These are phyloP conservation scores for Cantharis flavilabris DNA, from an alignment of 2,888 invertebrate species.

Conservation along the genomic window DNA sequence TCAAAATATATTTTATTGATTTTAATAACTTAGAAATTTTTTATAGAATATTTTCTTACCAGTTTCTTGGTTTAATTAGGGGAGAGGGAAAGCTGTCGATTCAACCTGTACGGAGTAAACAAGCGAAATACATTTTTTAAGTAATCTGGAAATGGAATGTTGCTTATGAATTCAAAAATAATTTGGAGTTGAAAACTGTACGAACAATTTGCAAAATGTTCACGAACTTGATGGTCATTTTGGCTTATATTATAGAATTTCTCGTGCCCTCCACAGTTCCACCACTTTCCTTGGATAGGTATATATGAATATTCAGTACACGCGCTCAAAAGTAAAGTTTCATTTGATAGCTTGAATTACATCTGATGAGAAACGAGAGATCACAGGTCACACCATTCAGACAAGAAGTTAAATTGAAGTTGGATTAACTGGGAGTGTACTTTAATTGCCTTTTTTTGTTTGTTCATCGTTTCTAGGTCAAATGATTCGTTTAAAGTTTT, in stretches of 20 bases:
- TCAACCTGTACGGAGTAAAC: background rate
- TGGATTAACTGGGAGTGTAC: constrained; percentile 15
- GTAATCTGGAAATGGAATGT: background rate
- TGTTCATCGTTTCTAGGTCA: background rate
- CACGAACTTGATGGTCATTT: constrained; percentile 28
- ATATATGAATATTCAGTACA: constrained; percentile 36
- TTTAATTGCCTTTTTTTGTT: constrained; percentile 11
- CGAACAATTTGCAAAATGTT: constrained; percentile 27
- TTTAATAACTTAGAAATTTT: background rate
- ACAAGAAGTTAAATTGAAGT: constrained; percentile 29
- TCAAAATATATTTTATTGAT: background rate
- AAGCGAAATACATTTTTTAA: background rate
- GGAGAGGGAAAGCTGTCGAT: background rate
- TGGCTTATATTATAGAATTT: constrained; percentile 16
- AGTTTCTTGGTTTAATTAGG: background rate
- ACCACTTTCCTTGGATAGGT: background rate
- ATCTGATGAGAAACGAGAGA: constrained; percentile 28
- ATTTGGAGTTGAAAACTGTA: constrained; percentile 16
- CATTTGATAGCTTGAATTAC: constrained; percentile 34
- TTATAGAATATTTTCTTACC: background rate
- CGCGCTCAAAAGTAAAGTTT: constrained; percentile 37
- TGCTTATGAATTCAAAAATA: background rate
- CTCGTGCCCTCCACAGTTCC: constrained; percentile 4
- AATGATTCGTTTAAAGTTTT: background rate
- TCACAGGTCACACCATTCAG: constrained; percentile 29